phyloP scores from a whole-genome alignment of 1,140 invertebrate species.

The Drosophila pseudoananassae region DNA sequence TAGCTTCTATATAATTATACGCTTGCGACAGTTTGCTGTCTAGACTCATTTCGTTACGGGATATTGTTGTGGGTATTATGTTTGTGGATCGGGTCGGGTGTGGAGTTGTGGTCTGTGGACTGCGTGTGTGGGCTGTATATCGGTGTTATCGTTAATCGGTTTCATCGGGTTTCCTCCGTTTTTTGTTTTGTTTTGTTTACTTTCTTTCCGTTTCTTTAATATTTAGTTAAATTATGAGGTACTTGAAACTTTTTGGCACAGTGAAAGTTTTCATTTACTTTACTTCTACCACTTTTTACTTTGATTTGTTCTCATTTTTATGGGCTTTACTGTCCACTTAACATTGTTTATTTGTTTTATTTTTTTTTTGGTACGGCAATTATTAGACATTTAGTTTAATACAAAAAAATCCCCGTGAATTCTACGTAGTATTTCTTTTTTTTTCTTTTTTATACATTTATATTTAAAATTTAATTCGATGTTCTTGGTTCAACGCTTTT shows the following conservation, averaged over 20 bases:
- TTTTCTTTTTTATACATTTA: conserved; percentile 44
- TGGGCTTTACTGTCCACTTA: conserved; percentile 21
- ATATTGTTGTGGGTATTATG: conserved; percentile 10
- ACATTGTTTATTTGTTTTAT: not conserved
- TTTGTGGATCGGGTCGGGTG: conserved; percentile 24
- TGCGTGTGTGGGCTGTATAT: conserved; percentile 24
- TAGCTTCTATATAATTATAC: conserved; percentile 54
- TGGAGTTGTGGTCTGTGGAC: conserved; percentile 19
- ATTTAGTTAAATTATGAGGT: conserved; percentile 84
- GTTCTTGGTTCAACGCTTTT: conserved; percentile 77
- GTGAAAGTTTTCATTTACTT: conserved; percentile 82
- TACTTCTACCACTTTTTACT: conserved; percentile 68
- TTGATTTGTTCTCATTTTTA: conserved; percentile 52
- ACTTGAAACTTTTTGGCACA: conserved; percentile 84
- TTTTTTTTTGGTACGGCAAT: conserved; percentile 66
- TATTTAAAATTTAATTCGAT: conserved; percentile 83
- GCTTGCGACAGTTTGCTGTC: conserved; percentile 39
- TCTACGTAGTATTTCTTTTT: conserved; percentile 28
- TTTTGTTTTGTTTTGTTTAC: conserved; percentile 12
- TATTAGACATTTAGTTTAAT: conserved; percentile 54
- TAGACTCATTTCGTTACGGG: conserved; percentile 58
- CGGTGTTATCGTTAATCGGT: conserved; percentile 27
- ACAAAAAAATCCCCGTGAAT: conserved; percentile 25
- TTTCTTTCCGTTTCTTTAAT: conserved; percentile 40
- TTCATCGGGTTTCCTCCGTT: conserved; percentile 5